Conservation (phyloP, 2,113 vertebrate genomes). For the Callorhinus ursinus region DNA sequence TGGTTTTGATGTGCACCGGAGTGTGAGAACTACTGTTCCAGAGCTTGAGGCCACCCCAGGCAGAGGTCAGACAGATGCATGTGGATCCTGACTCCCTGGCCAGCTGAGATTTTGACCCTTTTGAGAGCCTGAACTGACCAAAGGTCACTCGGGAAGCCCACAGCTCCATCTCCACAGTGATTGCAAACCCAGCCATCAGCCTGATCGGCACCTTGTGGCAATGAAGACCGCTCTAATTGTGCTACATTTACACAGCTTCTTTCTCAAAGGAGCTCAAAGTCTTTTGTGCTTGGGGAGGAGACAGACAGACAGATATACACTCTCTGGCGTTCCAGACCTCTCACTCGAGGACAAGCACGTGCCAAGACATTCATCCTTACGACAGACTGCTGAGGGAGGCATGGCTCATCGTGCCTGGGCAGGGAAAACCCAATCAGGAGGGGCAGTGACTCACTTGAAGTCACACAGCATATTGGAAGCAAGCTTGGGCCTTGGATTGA, state of each 20-base stretch:
- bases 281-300: conserved; percentile 75
- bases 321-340: conserved; percentile 74
- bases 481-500: not conserved
- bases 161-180: not conserved
- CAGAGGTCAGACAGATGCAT: not conserved
- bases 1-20: not conserved
- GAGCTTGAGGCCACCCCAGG: not conserved
- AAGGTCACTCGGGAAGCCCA: not conserved
- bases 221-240: not conserved
- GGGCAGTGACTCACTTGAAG: conserved; percentile 23
- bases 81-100: not conserved
- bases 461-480: not conserved
- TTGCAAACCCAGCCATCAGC: not conserved
- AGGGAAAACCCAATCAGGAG: not conserved
- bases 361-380: conserved; percentile 75
- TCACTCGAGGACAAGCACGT: conserved; percentile 78
- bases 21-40: not conserved
- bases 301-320: conserved; percentile 81
- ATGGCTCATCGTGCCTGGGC: not conserved
- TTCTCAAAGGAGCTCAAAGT: conserved; percentile 84
- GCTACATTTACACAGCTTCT: conserved; percentile 70
- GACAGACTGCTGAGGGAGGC: conserved; percentile 35
- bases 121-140: not conserved
- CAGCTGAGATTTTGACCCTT: not conserved
- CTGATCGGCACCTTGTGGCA: not conserved